Evolutionary conservation across 2,888 invertebrate genomes (phyloP), one percentile per base, ranked within the genome.

Genomic region (Amblyteles armatorius): DNA sequence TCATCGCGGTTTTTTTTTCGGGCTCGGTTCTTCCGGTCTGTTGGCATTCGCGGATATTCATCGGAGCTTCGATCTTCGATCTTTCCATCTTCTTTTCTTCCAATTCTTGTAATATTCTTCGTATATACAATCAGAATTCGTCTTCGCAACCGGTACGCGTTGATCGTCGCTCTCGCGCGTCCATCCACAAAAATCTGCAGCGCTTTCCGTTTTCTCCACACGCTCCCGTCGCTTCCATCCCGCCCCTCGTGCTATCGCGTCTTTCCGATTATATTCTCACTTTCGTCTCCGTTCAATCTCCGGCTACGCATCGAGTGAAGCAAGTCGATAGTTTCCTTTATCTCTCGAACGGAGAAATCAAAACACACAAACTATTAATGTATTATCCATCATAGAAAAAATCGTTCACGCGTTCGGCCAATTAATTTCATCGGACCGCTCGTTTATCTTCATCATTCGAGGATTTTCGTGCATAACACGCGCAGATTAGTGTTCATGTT

Each of bases 331-430:
- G 19, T 55, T 55, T 55, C 7, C 0, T 7, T 63, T 5, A 63
- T 33, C 6, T 33, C 29, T 63, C 29, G 29, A 6, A 29, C 7
- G 33, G 33, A 63, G n/a, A 60, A 29, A 60, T 26, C 16, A 29
- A 63, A 63, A 63, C 26, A 29, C 60, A 29, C 63, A n/a, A 33
- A 33, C 33, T 63, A 63, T 26, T 63, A 29, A 16, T 48, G 3
- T 48, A 48, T 16, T 16, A 16, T 63, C 63, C 29, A 16, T 63
- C 29, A 29, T 63, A 63, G 63, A 63, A 63, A 60, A 63, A 63
- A 33, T 81, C 60, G 36, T 36, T 50, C 72, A 52, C 52, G 60
- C 72, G 68, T 63, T 63, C 16, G 13, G 60, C 48, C 26, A 48
- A 69, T 44, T 29, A n/a, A 44, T 69, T 76, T 63, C 29, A 60